phyloP scores from a whole-genome alignment of 2,888 invertebrate genomes.

The Drosophila rellima region DNA sequence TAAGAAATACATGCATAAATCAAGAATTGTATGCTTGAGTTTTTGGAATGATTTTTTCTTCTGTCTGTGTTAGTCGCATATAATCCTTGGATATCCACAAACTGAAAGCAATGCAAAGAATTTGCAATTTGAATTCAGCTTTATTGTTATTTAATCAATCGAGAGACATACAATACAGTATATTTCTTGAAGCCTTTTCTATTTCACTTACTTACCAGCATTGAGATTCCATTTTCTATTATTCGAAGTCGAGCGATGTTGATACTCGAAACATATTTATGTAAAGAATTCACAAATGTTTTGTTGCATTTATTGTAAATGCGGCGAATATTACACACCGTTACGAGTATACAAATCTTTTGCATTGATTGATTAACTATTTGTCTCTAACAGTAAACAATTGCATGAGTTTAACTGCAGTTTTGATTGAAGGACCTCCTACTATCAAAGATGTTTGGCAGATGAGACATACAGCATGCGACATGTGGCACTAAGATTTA shows the following conservation, averaged over 20 bases:
- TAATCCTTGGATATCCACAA: background rate
- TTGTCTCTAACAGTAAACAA: background rate
- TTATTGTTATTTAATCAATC: background rate
- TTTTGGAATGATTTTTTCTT: no score
- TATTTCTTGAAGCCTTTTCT: background rate
- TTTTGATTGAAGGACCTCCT: background rate
- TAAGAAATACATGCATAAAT: no score
- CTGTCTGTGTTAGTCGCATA: background rate
- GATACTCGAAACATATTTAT: background rate
- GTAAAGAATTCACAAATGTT: conserved; percentile 6
- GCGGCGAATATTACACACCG: background rate
- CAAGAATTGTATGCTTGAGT: no score
- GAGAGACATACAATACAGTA: background rate
- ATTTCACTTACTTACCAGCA: background rate
- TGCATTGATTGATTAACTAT: conserved; percentile 27
- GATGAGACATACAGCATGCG: background rate
- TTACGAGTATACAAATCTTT: background rate
- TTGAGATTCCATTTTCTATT: conserved; percentile 12
- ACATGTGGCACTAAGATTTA: conserved; percentile 12
- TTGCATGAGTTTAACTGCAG: background rate
- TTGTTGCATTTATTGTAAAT: conserved; percentile 2
- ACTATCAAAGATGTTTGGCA: background rate
- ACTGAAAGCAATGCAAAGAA: conserved; percentile 2
- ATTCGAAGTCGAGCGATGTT: background rate
- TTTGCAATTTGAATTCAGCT: background rate